Percentiles rank a stretch among this genome's conserved stretches.
These are phyloP conservation scores for Piaya cayana DNA, from an alignment of 2,113 vertebrate genomes.

Conservation along the genomic window DNA sequence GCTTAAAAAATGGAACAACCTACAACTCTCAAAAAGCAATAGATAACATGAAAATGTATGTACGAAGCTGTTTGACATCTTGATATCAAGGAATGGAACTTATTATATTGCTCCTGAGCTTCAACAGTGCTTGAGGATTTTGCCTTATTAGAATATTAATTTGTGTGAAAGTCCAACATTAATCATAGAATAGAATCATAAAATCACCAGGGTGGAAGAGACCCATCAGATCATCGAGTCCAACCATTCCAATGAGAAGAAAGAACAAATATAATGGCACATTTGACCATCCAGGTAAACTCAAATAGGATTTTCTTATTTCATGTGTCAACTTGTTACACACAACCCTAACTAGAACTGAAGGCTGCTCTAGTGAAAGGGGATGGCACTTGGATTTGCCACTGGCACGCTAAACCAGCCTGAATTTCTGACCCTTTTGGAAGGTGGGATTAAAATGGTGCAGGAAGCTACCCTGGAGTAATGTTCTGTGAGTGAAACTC, in stretches of 20 bases:
- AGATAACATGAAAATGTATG: not conserved
- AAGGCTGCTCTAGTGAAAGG: not conserved
- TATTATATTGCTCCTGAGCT: not conserved
- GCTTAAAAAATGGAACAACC: not conserved
- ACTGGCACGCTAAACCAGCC: rapidly evolving
- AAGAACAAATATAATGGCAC: not conserved
- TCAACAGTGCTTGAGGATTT: not conserved
- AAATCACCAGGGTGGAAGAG: no score
- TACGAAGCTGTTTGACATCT: not conserved
- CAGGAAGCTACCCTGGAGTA: not conserved
- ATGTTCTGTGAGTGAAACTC: not conserved
- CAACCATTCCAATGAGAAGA: no score
- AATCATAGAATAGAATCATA: no score
- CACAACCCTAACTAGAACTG: not conserved
- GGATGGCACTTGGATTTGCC: not conserved
- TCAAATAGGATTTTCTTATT: not conserved
- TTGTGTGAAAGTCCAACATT: not conserved
- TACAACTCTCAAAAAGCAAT: not conserved
- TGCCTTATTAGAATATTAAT: not conserved
- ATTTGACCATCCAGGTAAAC: not conserved
- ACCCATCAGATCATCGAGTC: no score
- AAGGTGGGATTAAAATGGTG: no score
- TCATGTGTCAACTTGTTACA: rapidly evolving
- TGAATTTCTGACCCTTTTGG: not conserved
- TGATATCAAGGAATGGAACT: not conserved